These are phyloP conservation scores for Colletes collaris DNA, from an alignment of 2,888 invertebrate species.

Conservation along the genomic window DNA sequence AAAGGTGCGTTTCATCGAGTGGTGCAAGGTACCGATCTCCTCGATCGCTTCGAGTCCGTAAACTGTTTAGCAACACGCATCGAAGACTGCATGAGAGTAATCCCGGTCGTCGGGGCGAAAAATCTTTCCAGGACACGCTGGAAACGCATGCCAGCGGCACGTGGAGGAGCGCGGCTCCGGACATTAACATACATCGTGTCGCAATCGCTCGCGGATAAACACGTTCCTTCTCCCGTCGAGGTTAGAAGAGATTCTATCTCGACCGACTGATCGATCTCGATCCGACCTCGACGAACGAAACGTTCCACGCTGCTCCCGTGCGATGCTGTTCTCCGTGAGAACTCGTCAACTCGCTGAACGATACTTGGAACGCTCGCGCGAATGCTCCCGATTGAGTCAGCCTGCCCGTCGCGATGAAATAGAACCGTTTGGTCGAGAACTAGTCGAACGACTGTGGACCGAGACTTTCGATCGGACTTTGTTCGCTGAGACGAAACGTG, in stretches of 20 bases:
- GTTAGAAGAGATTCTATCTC: constrained; percentile 66
- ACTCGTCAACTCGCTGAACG: background rate
- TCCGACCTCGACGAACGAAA: constrained; percentile 58
- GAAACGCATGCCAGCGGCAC: constrained; percentile 61
- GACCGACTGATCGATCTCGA: constrained; percentile 59
- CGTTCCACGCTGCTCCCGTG: constrained; percentile 25
- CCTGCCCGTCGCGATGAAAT: too few species aligned
- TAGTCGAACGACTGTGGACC: too few species aligned
- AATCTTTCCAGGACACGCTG: constrained; percentile 60
- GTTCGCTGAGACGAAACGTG: too few species aligned
- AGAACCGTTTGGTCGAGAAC: too few species aligned
- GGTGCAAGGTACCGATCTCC: too few species aligned
- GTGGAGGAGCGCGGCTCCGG: constrained; percentile 61
- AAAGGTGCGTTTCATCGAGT: too few species aligned
- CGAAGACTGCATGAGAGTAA: constrained; percentile 19
- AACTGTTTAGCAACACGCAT: too few species aligned
- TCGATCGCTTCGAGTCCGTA: too few species aligned
- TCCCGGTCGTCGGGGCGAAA: constrained; percentile 41
- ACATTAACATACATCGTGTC: constrained; percentile 70
- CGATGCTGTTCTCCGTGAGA: constrained; percentile 18
- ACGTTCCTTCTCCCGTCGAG: constrained; percentile 63
- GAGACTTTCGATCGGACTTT: too few species aligned
- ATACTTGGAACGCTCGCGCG: too few species aligned
- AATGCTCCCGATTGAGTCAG: too few species aligned
- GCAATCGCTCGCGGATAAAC: constrained; percentile 71